These are phyloP conservation scores for Albula goreensis DNA, from an alignment of 2,113 vertebrate species.

Conservation along the genomic window DNA sequence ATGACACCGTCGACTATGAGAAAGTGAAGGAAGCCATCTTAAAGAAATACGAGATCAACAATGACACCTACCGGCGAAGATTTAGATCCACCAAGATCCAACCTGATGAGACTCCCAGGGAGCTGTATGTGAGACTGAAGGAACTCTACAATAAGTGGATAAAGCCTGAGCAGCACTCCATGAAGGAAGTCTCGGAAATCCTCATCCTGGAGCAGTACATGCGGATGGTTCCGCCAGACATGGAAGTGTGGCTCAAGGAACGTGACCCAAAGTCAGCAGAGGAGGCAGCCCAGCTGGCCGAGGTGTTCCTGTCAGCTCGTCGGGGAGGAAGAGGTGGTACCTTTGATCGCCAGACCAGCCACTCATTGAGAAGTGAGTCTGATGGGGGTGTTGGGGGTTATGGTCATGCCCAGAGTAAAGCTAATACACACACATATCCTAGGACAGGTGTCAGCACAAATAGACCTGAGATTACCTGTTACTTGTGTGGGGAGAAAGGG, in stretches of 20 bases:
- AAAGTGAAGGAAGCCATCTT: neutral
- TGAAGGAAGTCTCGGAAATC: neutral
- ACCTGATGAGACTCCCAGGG: conserved; percentile 15
- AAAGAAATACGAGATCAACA: conserved; percentile 18
- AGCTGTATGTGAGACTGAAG: conserved; percentile 12
- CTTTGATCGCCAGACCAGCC: too few species aligned
- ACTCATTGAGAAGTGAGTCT: too few species aligned
- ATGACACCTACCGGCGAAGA: conserved; percentile 14
- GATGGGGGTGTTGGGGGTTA: too few species aligned
- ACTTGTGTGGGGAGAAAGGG: too few species aligned
- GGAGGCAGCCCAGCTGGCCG: conserved; percentile 12
- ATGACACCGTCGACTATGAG: conserved; percentile 3
- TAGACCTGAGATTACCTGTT: too few species aligned
- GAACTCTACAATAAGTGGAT: conserved; percentile 22
- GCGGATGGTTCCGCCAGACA: conserved; percentile 14
- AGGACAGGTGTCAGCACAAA: too few species aligned
- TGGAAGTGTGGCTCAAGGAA: conserved; percentile 15
- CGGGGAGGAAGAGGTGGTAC: too few species aligned
- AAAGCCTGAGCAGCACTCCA: neutral
- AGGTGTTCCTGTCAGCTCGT: neutral
- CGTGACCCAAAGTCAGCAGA: neutral
- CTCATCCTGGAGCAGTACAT: conserved; percentile 23
- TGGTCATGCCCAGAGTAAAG: too few species aligned
- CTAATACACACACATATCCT: too few species aligned
- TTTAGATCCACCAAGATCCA: neutral